These are phyloP conservation scores for Dendropsophus ebraccatus DNA, from an alignment of 2,113 vertebrate species.

Conservation along the genomic window DNA sequence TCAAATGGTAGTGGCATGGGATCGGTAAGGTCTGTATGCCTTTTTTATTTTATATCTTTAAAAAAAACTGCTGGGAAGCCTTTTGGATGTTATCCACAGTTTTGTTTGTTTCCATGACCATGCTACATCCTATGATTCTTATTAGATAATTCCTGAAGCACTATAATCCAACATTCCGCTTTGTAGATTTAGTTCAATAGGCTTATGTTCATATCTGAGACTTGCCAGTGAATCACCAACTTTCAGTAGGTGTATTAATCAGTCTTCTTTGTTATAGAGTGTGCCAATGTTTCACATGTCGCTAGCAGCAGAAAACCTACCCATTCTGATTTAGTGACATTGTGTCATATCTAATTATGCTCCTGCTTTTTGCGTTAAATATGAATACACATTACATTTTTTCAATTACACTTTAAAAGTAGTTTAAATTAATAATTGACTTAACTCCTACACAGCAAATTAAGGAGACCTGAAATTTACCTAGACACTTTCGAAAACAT, in stretches of 20 bases:
- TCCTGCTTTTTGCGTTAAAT: not conserved
- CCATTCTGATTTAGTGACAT: slow-evolving; percentile 30
- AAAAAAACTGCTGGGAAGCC: too few species aligned
- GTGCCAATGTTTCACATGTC: slow-evolving; percentile 12
- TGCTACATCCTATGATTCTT: not conserved
- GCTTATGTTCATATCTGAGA: not conserved
- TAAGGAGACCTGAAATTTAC: not conserved
- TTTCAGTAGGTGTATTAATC: slow-evolving; percentile 30
- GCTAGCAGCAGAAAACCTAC: slow-evolving; percentile 20
- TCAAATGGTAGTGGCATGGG: too few species aligned
- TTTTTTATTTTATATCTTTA: too few species aligned
- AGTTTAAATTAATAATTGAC: slow-evolving; percentile 36
- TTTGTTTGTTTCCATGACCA: not conserved
- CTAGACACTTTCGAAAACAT: not conserved
- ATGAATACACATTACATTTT: slow-evolving; percentile 37
- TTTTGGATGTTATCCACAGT: too few species aligned
- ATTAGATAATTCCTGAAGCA: not conserved
- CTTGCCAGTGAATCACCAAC: not conserved
- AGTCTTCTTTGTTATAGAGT: slow-evolving; percentile 14
- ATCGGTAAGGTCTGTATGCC: too few species aligned
- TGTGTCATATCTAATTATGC: slow-evolving; percentile 44
- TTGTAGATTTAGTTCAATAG: not conserved
- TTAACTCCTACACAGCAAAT: slow-evolving; percentile 28
- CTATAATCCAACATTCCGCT: not conserved
- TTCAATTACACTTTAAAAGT: slow-evolving; percentile 38